These are phyloP conservation scores for Bos taurus DNA, from an alignment of 2,113 vertebrate genomes.

Conservation along the genomic window ARS-UCD2.0 NC_037347.1:25306501-25307000, in stretches of 20 bases:
- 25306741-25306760: neutral
- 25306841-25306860: neutral
- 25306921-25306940: neutral
- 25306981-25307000: conserved; percentile 24
- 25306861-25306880: neutral
- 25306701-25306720: neutral
- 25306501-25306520: neutral
- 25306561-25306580: neutral
- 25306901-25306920: neutral
- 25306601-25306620: neutral
- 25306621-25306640: neutral
- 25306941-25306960: neutral
- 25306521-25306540: neutral
- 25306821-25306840: neutral
- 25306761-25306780: neutral
- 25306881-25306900: neutral
- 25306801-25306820: neutral
- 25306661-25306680: neutral
- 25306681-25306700: neutral
- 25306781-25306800: neutral
- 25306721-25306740: neutral
- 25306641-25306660: neutral
- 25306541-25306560: neutral
- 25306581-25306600: neutral
- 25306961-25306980: neutral